These are phyloP conservation scores for Pomacea canaliculata DNA, from an alignment of 2,888 invertebrate genomes.

Conservation along the genomic window DNA sequence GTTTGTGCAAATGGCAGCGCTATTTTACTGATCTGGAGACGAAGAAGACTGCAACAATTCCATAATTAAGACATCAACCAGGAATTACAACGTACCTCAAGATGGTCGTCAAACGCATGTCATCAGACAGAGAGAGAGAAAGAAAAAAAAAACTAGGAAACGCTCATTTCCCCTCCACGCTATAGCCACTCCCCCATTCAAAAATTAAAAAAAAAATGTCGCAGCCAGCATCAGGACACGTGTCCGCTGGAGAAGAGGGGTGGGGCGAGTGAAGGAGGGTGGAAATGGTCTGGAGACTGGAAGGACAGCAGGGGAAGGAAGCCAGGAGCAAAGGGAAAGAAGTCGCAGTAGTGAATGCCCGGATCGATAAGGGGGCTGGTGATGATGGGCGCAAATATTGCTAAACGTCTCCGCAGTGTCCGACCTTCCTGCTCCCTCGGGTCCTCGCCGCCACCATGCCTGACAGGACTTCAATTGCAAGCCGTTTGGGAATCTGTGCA, in stretches of 20 bases:
- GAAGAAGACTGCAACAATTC: no score
- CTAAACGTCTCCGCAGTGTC: slow-evolving; percentile 7
- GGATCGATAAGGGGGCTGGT: neutral
- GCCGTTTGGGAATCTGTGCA: neutral
- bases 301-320: neutral
- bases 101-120: no score
- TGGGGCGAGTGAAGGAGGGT: neutral
- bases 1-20: no score
- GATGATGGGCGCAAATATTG: slow-evolving; percentile 5
- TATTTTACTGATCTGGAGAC: no score
- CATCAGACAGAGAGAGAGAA: neutral
- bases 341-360: neutral
- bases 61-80: no score
- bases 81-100: no score
- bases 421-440: neutral
- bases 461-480: slow-evolving; percentile 3
- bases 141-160: neutral
- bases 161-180: neutral
- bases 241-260: neutral
- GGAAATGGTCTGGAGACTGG: neutral
- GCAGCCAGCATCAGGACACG: neutral
- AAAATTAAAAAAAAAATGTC: neutral
- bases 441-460: neutral
- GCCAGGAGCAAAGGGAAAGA: neutral
- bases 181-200: no score